Evolutionary conservation across 2,113 vertebrate species (phyloP), one percentile per base, ranked within the genome.

Genomic region (Chionodraco myersi): DNA sequence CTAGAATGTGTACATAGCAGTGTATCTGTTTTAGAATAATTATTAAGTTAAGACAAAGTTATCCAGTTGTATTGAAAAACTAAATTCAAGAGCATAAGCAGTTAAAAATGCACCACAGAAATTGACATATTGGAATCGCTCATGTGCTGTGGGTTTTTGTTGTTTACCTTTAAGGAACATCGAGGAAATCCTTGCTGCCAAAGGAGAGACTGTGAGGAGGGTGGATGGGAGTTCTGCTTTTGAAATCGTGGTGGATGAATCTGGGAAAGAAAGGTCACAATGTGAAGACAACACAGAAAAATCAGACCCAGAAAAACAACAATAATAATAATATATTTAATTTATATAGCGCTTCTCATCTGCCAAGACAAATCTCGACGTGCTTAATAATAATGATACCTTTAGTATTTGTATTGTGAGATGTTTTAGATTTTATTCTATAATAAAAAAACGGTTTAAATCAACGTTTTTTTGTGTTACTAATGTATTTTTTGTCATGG

Each of bases 151-250:
- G 9, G 30, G 30, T 41, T 41, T 41, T 41, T 41, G 5, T 41
- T 36, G 44, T 77, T 44, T 48, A 8, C 66, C 0, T 75, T 78
- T 73, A 12, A 99, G 97, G 92, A 99, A 99, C 34, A 95, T 99
- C 5, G 98, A 99, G 88, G 98, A 99, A 86, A 99, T 99, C 87
- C 95, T 99, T 36, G 97, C 96, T 7, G 96, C 97, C 71, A 96
- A 92, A 92, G 97, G 97, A 58, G 97, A 99, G 88, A 89, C 91
- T 0, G 97, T 99, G 85, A 91, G 18, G 83, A 94, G 95, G 16
- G 59, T 96, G 62, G 87, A 91, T 15, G 94, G 94, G 0, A 92
- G 94, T 1, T 94, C 93, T 10, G 94, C 95, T 21, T 60, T 97
- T 84, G 96, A 99, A 62, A 90, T 97, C 26, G 78, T 96, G 5